phyloP scores from a whole-genome alignment of 2,113 vertebrate species.

The Tychaedon coryphoeus region DNA sequence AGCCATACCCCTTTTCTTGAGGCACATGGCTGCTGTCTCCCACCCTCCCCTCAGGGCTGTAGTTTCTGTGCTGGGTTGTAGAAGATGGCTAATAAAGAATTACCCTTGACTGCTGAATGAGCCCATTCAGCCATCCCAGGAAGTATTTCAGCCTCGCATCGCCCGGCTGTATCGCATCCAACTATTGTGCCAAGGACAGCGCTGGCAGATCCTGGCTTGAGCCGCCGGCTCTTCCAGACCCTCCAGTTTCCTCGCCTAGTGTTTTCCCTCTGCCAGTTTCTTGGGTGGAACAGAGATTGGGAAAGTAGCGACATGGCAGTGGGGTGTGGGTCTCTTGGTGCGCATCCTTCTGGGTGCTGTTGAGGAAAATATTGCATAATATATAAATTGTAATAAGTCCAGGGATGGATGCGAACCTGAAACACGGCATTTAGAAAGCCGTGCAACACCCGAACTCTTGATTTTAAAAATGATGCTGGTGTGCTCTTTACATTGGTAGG shows the following conservation, averaged over 20 bases:
- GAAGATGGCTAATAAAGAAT: not conserved
- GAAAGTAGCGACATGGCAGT: not conserved
- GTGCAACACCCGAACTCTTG: no score
- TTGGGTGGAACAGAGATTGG: not conserved
- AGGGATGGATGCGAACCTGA: not conserved
- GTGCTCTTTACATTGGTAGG: not conserved
- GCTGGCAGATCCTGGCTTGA: not conserved
- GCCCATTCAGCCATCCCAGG: slow-evolving; percentile 24
- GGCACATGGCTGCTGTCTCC: slow-evolving; percentile 12
- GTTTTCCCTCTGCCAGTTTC: not conserved
- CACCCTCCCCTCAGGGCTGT: not conserved
- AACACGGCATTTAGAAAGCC: not conserved
- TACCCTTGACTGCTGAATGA: slow-evolving; percentile 3
- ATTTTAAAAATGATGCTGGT: not conserved
- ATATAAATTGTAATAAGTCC: not conserved
- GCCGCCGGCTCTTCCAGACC: not conserved
- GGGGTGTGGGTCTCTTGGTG: not conserved
- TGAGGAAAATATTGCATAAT: not conserved
- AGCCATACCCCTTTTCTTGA: slow-evolving; percentile 12
- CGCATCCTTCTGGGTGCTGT: not conserved
- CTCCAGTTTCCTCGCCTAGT: not conserved
- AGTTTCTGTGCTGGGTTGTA: not conserved
- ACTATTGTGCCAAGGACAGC: slow-evolving; percentile 1
- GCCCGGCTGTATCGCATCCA: not conserved
- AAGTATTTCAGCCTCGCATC: slow-evolving; percentile 20